Evolutionary conservation across 2,888 invertebrate species (phyloP).

Genomic region (Tinea pellionella): DNA sequence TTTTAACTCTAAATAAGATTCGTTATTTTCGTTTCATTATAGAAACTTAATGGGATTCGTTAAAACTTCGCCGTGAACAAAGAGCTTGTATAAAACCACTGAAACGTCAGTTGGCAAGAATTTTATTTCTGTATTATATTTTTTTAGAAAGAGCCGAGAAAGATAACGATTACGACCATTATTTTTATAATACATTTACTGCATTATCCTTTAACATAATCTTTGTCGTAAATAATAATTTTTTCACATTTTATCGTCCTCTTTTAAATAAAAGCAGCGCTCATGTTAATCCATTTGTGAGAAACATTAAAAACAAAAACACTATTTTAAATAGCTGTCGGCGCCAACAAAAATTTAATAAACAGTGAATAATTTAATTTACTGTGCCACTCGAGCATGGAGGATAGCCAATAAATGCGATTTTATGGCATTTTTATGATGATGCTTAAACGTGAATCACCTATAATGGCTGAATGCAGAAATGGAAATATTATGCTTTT

Average conservation of each 20-base stretch:
- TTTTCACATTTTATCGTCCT: background rate
- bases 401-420: slow-evolving; percentile 60
- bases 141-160: background rate
- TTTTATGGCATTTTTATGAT: slow-evolving; percentile 66
- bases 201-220: no score
- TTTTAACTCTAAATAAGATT: slow-evolving; percentile 8
- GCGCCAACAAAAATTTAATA: slow-evolving; percentile 63
- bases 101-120: background rate
- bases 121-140: background rate
- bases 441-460: slow-evolving; percentile 64
- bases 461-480: slow-evolving; percentile 19
- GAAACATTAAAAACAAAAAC: slow-evolving; percentile 34
- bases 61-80: background rate
- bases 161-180: background rate
- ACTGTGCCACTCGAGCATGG: slow-evolving; percentile 54
- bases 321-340: slow-evolving; percentile 47
- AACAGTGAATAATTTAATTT: slow-evolving; percentile 63
- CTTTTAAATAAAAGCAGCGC: background rate
- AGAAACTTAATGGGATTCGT: slow-evolving; percentile 11
- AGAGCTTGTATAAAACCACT: slow-evolving; percentile 6
- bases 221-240: background rate
- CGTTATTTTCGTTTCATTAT: slow-evolving; percentile 13
- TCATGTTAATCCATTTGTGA: slow-evolving; percentile 2
- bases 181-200: no score
- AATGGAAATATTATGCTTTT: slow-evolving; percentile 10